A percentile compares a stretch with the other conserved stretches of the same genome.
phyloP scores from a whole-genome alignment of 2,113 vertebrate species.

The Gracilinanus agilis region DNA sequence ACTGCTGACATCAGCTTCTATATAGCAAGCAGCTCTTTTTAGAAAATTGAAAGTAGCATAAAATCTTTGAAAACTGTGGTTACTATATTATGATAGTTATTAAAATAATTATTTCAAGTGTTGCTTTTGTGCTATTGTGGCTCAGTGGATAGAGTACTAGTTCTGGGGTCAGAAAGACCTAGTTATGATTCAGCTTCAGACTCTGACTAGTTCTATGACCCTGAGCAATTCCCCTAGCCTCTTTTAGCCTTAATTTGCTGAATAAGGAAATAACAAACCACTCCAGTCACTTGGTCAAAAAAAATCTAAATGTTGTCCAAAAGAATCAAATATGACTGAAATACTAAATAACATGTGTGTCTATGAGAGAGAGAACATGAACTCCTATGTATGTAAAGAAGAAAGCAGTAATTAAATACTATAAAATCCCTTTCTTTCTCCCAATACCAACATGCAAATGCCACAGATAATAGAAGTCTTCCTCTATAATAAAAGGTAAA shows the following conservation, averaged over 20 bases:
- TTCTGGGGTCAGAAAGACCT: background rate
- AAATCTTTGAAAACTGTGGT: background rate
- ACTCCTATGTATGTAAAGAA: background rate
- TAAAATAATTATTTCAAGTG: background rate
- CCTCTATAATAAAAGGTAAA: conserved; percentile 23
- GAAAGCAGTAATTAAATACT: background rate
- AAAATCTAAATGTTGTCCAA: background rate
- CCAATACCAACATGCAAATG: background rate
- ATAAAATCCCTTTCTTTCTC: background rate
- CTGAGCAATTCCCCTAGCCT: background rate
- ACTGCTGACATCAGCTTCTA: background rate
- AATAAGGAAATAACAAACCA: background rate
- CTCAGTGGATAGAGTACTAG: background rate
- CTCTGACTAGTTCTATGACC: background rate
- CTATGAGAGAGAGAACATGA: background rate
- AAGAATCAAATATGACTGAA: background rate
- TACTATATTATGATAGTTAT: background rate
- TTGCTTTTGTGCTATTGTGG: background rate
- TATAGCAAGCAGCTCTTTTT: background rate
- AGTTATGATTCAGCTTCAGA: background rate
- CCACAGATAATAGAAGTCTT: conserved; percentile 15
- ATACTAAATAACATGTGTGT: background rate
- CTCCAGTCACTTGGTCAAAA: background rate
- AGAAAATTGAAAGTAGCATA: background rate
- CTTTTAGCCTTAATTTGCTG: background rate